Conservation (phyloP, 2,797 vertebrate genomes). For the Iguana delicatissima region DNA sequence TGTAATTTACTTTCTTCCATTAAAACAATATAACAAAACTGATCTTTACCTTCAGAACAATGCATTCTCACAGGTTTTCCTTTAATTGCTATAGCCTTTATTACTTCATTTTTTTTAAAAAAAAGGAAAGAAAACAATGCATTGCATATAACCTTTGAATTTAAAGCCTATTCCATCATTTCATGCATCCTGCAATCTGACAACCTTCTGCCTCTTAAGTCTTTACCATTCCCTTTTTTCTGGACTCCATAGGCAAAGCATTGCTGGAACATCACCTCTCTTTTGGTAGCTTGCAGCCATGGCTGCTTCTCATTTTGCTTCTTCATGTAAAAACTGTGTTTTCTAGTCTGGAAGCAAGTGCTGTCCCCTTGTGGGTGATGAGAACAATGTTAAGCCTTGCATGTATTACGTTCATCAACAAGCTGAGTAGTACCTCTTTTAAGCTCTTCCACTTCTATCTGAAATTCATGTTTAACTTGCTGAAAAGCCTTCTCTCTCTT, state of each 20-base stretch:
- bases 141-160: conserved; percentile 13
- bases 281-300: conserved; percentile 38
- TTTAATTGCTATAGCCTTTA: not conserved
- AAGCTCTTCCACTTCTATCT: conserved; percentile 30
- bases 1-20: not conserved
- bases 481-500: not conserved
- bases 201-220: not conserved
- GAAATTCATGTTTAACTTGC: conserved; percentile 52
- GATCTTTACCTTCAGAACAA: not conserved
- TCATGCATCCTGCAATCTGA: conserved; percentile 17
- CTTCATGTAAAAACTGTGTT: conserved; percentile 39
- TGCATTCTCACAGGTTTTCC: not conserved
- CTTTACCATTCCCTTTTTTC: conserved; percentile 30
- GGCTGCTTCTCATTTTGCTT: conserved; percentile 52
- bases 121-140: not conserved
- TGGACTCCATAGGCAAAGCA: conserved; percentile 14
- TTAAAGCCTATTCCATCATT: conserved; percentile 9
- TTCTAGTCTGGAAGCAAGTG: conserved; percentile 60
- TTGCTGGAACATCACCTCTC: accelerated
- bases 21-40: not conserved
- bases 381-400: conserved; percentile 35
- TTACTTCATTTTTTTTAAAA: not conserved
- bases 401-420: conserved; percentile 1
- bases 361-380: conserved; percentile 68
- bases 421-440: conserved; percentile 20